Evolutionary conservation across 1,140 invertebrate genomes (phyloP).

Genomic region (Aphelinus atriplicis): DNA sequence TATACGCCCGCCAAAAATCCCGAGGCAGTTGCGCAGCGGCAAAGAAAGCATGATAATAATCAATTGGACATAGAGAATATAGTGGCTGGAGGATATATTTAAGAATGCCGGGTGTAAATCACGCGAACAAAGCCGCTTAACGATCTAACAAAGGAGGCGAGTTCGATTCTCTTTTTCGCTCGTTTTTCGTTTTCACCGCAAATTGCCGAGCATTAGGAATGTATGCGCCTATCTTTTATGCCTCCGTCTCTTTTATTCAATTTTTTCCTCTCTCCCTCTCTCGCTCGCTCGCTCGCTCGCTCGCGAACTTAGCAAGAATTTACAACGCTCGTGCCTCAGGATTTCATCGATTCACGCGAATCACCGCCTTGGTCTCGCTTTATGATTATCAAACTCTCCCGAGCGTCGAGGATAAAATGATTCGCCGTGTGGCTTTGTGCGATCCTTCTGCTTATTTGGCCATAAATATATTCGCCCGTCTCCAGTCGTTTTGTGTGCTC

Average conservation of each 20-base stretch:
- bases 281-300: too few species aligned
- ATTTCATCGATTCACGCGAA: slow-evolving; percentile 7
- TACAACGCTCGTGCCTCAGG: not conserved
- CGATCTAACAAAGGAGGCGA: slow-evolving; percentile 62
- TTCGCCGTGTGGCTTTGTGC: not conserved
- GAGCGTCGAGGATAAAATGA: not conserved
- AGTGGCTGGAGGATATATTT: too few species aligned
- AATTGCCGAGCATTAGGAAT: slow-evolving; percentile 25
- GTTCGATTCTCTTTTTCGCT: slow-evolving; percentile 43
- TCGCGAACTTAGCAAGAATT: not conserved
- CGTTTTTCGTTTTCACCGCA: slow-evolving; percentile 29
- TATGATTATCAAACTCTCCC: not conserved
- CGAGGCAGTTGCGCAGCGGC: slow-evolving; percentile 1
- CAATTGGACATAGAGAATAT: slow-evolving; percentile 52
- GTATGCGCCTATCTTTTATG: slow-evolving; percentile 19
- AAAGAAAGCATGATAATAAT: slow-evolving; percentile 48
- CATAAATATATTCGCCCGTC: too few species aligned
- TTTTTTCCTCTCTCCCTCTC: slow-evolving; percentile 1
- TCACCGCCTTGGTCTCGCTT: not conserved
- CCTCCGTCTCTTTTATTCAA: slow-evolving; percentile 36
- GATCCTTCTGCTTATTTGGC: too few species aligned
- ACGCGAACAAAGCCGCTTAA: slow-evolving; percentile 64
- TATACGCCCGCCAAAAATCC: slow-evolving; percentile 1
- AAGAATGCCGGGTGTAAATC: slow-evolving; percentile 54
- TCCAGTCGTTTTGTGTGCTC: too few species aligned